Conservation (phyloP, 1,140 invertebrate species). For the Colletes latitarsis region DNA sequence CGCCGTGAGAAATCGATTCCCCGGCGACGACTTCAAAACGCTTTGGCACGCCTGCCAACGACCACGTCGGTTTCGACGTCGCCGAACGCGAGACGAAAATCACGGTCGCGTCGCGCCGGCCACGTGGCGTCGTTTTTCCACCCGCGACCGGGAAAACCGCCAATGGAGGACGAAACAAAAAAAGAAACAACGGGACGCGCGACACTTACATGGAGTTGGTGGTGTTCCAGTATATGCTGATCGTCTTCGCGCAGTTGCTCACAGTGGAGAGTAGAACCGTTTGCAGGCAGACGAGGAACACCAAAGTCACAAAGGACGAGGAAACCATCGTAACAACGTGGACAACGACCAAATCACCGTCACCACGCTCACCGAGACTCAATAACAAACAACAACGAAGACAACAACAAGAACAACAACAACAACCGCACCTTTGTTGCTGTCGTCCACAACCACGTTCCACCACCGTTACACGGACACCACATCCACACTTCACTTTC, state of each 20-base stretch:
- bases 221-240: slow-evolving; percentile 93
- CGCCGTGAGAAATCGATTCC: slow-evolving; percentile 69
- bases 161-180: neutral
- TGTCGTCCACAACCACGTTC: slow-evolving; percentile 70
- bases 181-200: neutral
- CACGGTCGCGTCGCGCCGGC: no score
- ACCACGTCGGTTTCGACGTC: neutral
- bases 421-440: slow-evolving; percentile 52
- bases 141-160: neutral
- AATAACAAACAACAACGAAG: slow-evolving; percentile 61
- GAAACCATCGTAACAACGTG: slow-evolving; percentile 80
- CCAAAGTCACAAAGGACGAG: slow-evolving; percentile 85
- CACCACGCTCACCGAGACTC: slow-evolving; percentile 61
- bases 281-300: slow-evolving; percentile 89
- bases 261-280: slow-evolving; percentile 88
- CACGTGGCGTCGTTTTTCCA: slow-evolving; percentile 16
- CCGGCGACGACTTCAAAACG: slow-evolving; percentile 51
- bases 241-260: slow-evolving; percentile 90
- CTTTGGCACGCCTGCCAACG: slow-evolving; percentile 59
- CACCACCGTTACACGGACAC: slow-evolving; percentile 71
- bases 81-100: neutral
- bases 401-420: slow-evolving; percentile 22
- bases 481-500: slow-evolving; percentile 73
- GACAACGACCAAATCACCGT: slow-evolving; percentile 67
- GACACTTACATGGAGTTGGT: slow-evolving; percentile 88